These are phyloP conservation scores for Eugnorisma glareosa DNA, from an alignment of 2,888 invertebrate genomes.

Conservation along the genomic window DNA sequence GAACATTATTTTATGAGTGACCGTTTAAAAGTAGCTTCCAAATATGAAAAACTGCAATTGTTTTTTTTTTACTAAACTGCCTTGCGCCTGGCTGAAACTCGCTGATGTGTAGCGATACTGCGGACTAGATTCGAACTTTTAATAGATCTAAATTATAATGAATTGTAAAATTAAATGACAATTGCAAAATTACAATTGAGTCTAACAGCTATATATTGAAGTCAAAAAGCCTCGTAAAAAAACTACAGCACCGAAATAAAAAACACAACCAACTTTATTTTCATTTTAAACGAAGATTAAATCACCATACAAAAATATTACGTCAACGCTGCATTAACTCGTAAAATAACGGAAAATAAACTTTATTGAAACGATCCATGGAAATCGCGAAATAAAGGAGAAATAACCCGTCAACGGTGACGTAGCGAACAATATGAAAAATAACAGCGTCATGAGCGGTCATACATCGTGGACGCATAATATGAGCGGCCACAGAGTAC, in stretches of 20 bases:
- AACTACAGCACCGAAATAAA: background rate
- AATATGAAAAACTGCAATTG: background rate
- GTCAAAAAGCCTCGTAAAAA: background rate
- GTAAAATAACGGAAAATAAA: conserved; percentile 31
- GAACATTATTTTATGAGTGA: background rate
- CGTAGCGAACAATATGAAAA: conserved; percentile 68
- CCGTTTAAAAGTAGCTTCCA: background rate
- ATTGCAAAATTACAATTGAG: background rate
- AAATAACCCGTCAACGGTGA: conserved; percentile 40
- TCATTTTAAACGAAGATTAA: conserved; percentile 19
- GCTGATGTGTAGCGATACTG: background rate
- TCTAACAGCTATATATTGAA: background rate
- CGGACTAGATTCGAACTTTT: background rate
- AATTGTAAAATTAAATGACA: background rate
- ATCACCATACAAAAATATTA: conserved; percentile 35
- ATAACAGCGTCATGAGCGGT: conserved; percentile 68
- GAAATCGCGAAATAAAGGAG: conserved; percentile 30
- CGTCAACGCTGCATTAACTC: conserved; percentile 39
- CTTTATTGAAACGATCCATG: conserved; percentile 32
- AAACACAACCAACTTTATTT: conserved; percentile 1
- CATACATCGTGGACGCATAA: conserved; percentile 69
- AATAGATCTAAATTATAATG: background rate
- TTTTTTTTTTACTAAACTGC: background rate
- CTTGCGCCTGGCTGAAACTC: background rate
- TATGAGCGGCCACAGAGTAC: conserved; percentile 61